Evolutionary conservation across 1,140 invertebrate genomes (phyloP).

Genomic region (Seison nebaliae): DNA sequence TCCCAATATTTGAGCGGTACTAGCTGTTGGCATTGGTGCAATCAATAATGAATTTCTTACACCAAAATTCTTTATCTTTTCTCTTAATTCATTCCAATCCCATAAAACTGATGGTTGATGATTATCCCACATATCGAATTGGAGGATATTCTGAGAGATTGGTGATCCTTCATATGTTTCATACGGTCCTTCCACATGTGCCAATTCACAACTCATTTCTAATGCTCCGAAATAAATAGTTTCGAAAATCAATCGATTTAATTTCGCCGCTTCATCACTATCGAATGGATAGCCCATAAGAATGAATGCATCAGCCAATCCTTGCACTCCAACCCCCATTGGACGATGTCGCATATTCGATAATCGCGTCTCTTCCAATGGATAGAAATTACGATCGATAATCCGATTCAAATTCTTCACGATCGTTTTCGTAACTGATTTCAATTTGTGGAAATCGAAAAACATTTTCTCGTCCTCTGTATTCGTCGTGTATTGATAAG

Average conservation of each 20-base stretch:
- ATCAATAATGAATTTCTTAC: conserved; percentile 72
- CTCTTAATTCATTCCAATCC: conserved; percentile 60
- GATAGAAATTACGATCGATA: conserved; percentile 88
- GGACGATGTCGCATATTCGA: conserved; percentile 78
- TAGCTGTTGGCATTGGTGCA: conserved; percentile 95
- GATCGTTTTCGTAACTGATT: conserved; percentile 57
- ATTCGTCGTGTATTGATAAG: too few relatives aligned
- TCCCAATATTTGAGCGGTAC: conserved; percentile 90
- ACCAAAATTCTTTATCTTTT: conserved; percentile 61
- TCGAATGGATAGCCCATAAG: conserved; percentile 69
- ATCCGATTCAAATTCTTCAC: conserved; percentile 83
- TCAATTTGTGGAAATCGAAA: conserved; percentile 70
- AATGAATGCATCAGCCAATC: conserved; percentile 80
- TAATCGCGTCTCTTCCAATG: conserved; percentile 43
- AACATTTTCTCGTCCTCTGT: conserved; percentile 34
- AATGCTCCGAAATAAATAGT: conserved; percentile 88
- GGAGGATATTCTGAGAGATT: conserved; percentile 63
- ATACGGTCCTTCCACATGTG: conserved; percentile 56
- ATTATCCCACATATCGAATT: conserved; percentile 96
- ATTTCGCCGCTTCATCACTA: conserved; percentile 44
- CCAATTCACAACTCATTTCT: conserved; percentile 79
- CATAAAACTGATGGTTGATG: conserved; percentile 58
- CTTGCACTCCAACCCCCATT: conserved; percentile 80
- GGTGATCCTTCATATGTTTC: conserved; percentile 67
- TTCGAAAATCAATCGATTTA: conserved; percentile 91